Conservation (phyloP, 2,888 invertebrate genomes). For the Xestobium rufovillosum region DNA sequence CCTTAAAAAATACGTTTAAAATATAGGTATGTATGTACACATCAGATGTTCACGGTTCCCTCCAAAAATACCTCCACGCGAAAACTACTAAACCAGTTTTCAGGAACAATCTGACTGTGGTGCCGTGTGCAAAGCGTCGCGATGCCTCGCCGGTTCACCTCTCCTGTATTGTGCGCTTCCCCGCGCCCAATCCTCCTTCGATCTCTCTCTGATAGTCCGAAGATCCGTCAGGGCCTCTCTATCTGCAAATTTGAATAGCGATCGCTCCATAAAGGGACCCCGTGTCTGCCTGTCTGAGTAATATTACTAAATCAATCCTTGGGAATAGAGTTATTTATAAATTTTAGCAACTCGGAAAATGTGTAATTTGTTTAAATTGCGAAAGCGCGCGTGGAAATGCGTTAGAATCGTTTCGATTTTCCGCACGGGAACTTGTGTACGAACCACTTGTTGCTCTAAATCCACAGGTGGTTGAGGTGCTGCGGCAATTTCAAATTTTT, state of each 20-base stretch:
- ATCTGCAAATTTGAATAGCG: no score
- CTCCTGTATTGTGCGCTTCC: background rate
- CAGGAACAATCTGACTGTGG: background rate
- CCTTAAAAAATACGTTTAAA: no score
- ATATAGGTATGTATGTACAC: no score
- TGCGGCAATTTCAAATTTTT: no score
- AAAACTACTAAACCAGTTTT: no score
- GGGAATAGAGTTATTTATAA: conserved; percentile 13
- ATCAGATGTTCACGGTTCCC: no score
- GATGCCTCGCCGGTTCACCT: conserved; percentile 14
- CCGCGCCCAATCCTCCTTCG: background rate
- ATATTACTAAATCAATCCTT: conserved; percentile 7
- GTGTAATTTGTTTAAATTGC: no score
- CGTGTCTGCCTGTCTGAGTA: conserved; percentile 1
- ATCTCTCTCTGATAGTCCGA: background rate
- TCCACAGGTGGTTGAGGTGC: conserved; percentile 5
- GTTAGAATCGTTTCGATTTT: no score
- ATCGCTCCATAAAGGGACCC: conserved; percentile 7
- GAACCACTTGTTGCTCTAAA: conserved; percentile 17
- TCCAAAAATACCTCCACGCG: no score
- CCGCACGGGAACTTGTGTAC: no score
- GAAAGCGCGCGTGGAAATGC: no score
- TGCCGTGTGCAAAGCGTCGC: conserved; percentile 17
- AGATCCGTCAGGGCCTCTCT: conserved; percentile 2
- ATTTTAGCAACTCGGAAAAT: no score